Base-by-base conservation (phyloP, 1,140 invertebrate species). In the Pygmarrhopalites habei region DNA sequence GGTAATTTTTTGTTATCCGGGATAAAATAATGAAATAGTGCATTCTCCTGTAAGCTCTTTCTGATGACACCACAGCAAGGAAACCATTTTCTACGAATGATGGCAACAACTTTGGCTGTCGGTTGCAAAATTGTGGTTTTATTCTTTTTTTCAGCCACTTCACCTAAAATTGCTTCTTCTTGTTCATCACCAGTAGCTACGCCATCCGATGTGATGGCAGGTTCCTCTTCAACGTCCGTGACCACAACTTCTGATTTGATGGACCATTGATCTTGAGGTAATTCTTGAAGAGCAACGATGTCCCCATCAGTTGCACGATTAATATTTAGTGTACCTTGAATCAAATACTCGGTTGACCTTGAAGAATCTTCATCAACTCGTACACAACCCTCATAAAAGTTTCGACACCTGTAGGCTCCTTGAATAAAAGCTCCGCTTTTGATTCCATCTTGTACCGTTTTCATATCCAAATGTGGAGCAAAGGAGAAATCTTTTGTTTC, bases 221-320 rank as follows among this genome's bases (percentile, higher is more conserved):
- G 51, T 44, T 65, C 60, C 41, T 82, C 82, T 58, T 86, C 83
- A 72, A 92, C 90, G 43, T 76, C 75, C 21, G 94, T 75, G 53
- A 95, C 84, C 68, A 95, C 85, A 25, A 79, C 73, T 65, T 88
- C 86, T 76, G 88, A 88, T 21, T 93, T 86, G 30, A 83, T 78
- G 53, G 86, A 85, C 96, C 97, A 99, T 72, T 98, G 79, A 47
- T 83, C 81, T 79, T 98, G 83, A 1, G 92, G 89, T 26, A 99
- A 80, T 19, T 99, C 77, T 77, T 97, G 85, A 60, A 99, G 77
- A 14, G 92, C 95, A 15, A 99, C 95, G 61, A 86, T 79, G 76
- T 99, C 97, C 2, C 61, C 94, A 77, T 99, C 89, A 2, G 98
- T 86, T n/a, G 93, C 91, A 59, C 97, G 81, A 77, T 99, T 99